phyloP scores from a whole-genome alignment of 2,113 vertebrate species.

The Accipiter cooperii region DNA sequence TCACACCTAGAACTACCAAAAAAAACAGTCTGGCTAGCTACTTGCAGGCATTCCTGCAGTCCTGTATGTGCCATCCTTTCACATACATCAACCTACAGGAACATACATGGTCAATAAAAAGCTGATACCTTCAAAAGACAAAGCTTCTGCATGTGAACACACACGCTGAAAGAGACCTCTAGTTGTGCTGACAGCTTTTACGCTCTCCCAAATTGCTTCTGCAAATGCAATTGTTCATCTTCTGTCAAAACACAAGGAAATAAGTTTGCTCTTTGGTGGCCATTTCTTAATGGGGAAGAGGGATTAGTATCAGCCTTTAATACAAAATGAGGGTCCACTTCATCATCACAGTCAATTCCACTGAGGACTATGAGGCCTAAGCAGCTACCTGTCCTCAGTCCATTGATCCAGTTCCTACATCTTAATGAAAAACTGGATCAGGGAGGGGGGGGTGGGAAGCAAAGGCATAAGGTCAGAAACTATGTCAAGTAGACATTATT shows the following conservation, averaged over 20 bases:
- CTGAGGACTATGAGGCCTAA: neutral
- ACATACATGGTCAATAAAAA: neutral
- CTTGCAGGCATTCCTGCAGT: neutral
- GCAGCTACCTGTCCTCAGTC: neutral
- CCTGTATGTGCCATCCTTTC: neutral
- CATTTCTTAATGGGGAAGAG: constrained; percentile 37
- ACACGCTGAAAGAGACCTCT: neutral
- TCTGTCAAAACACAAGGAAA: constrained; percentile 53
- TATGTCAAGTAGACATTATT: neutral
- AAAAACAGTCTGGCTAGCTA: neutral
- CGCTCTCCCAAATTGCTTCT: constrained; percentile 29
- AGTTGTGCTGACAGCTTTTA: constrained; percentile 29
- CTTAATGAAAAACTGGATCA: neutral
- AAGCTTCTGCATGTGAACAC: neutral
- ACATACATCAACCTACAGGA: neutral
- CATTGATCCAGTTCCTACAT: neutral
- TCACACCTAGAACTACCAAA: neutral
- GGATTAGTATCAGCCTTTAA: constrained; percentile 32
- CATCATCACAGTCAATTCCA: neutral
- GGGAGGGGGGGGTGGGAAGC: neutral
- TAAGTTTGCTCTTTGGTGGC: constrained; percentile 32
- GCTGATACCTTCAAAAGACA: neutral
- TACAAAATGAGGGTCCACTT: neutral
- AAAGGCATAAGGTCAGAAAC: neutral
- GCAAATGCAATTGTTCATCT: constrained; percentile 41